Evolutionary conservation across 2,113 vertebrate genomes (phyloP).

Genomic region (Rhipidura dahli): DNA sequence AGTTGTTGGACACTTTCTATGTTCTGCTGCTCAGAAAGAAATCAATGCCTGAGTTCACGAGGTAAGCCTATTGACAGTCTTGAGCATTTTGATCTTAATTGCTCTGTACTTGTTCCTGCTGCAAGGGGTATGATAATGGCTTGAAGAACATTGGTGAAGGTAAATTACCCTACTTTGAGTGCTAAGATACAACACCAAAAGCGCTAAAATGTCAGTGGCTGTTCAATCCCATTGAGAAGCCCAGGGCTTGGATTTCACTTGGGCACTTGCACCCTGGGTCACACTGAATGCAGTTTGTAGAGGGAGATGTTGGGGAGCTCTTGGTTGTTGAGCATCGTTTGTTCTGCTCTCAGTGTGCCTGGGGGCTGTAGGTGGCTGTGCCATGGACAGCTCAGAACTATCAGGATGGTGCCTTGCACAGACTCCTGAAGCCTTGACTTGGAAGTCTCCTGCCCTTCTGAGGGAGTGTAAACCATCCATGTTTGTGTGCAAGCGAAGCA

Average conservation of each 20-base stretch:
- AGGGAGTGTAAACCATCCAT: accelerated
- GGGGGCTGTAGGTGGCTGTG: not conserved
- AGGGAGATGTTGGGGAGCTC: not conserved
- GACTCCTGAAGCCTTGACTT: not conserved
- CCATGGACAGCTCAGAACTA: not conserved
- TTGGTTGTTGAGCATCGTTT: accelerated
- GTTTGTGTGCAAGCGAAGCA: not conserved
- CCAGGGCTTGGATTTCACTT: not conserved
- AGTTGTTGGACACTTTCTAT: not conserved
- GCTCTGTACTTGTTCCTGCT: slow-evolving; percentile 32
- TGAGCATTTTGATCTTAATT: slow-evolving; percentile 50
- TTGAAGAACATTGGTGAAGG: slow-evolving; percentile 11
- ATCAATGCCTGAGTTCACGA: slow-evolving; percentile 13
- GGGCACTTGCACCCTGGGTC: not conserved
- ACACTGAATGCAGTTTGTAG: not conserved
- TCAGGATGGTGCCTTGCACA: not conserved
- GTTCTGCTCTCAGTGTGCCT: not conserved
- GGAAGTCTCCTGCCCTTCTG: not conserved
- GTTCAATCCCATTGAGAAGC: not conserved
- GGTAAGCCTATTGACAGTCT: slow-evolving; percentile 21
- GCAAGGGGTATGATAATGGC: not conserved
- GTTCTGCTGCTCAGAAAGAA: slow-evolving; percentile 10
- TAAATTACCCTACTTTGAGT: not conserved
- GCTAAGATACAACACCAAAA: not conserved
- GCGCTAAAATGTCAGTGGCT: not conserved